Base-by-base conservation (phyloP, 2,888 invertebrate genomes). In the Eutolmus rufibarbis region DNA sequence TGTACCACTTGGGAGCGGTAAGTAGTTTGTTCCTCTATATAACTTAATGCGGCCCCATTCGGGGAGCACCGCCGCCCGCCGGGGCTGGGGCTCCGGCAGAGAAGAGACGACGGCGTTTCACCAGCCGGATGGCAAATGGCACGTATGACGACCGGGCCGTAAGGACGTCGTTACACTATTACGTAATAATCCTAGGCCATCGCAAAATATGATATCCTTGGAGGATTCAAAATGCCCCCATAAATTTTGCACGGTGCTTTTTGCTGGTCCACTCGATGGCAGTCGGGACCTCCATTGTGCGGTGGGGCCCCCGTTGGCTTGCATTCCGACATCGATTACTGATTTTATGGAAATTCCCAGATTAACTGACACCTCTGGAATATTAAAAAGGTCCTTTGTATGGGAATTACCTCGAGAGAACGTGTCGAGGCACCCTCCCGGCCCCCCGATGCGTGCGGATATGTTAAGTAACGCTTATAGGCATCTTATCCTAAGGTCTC, bases 1-100 rank as follows among this genome's bases (percentile, higher is more conserved):
- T 91, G 91, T 91, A 91, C 92, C 92, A 90, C 92, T 91, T 90
- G 92, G 92, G 92, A 92, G 90, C 90, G 92, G 92, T 92, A 91
- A 92, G 92, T 92, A 91, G 90, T 89, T 89, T 90, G 76, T 88
- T 88, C 85, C 51, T 74, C 85, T 85, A 74, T 46, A 74, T 85
- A 85, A 46, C 43, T 85, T 74, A 31, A 74, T 85, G 85, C 46
- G 74, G 43, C 43, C 46, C 46, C 40, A 40, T 79, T 7, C 19
- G 34, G 19, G 12, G 34, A 40, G 40, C 40, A 40, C 40, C 12
- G 12, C 40, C 40, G 37, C 8, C 37, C 37, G 37, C 8, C 37
- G 78, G 77, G 57, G 28, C 66, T 31, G 56, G 28, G 28, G n/a
- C 19, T 74, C 37, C 56, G 85, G 23, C 85, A 51, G 51, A 51